These are phyloP conservation scores for Smutsia gigantea DNA, from an alignment of 2,797 vertebrate genomes.

Conservation along the genomic window DNA sequence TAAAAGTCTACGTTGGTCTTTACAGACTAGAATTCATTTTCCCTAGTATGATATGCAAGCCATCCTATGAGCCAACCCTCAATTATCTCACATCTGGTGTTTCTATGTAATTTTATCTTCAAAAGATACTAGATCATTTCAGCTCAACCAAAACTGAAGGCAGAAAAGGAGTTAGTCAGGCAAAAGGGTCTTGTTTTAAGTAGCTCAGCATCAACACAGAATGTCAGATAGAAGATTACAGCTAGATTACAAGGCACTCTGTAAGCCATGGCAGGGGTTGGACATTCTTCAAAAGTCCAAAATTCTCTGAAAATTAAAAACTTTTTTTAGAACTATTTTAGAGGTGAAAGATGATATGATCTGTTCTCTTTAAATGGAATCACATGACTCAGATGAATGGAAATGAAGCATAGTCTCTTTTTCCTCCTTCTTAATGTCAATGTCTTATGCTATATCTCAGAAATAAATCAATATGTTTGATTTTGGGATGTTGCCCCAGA, in stretches of 20 bases:
- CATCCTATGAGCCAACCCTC: no score
- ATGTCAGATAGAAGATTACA: no score
- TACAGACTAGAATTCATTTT: not conserved
- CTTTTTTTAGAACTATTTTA: not conserved
- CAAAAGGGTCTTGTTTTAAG: not conserved
- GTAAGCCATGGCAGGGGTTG: accelerated
- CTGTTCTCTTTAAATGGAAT: not conserved
- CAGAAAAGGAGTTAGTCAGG: no score
- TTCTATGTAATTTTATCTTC: not conserved
- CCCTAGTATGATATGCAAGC: not conserved
- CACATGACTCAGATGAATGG: not conserved
- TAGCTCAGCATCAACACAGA: not conserved
- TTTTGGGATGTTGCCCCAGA: no score
- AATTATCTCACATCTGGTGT: not conserved
- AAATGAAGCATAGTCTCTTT: not conserved
- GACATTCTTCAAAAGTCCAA: not conserved
- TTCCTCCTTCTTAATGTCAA: not conserved
- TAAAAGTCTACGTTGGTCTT: not conserved
- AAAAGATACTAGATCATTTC: not conserved
- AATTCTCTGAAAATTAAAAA: not conserved
- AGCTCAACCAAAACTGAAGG: not conserved
- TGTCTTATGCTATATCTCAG: not conserved
- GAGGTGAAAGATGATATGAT: not conserved
- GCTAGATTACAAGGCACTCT: not conserved
- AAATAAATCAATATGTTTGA: not conserved